Base-by-base conservation (phyloP, 2,113 vertebrate species). In the Reinhardtius hippoglossoides region DNA sequence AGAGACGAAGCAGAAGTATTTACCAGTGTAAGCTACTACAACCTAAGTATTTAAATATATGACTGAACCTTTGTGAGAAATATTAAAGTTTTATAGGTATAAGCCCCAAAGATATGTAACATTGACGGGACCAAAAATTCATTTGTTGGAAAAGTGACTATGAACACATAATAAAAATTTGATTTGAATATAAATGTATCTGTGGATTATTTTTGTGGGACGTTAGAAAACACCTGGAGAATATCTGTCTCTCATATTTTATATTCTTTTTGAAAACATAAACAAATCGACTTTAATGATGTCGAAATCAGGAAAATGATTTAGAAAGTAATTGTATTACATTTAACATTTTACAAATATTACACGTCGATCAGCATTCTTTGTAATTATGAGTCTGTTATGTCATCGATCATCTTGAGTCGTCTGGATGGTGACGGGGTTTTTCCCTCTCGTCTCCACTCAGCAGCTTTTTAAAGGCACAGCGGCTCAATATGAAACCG, bases 11-110 rank as follows among this genome's bases (percentile, higher is more conserved):
- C 31, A 31, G 31, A 52, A 54, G 20, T 20, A n/a, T 65, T 59
- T 72, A 1, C 48, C 40, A 61, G 20, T 55, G 59, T 74, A 68
- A 15, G 70, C 67, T 60, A 62, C 21, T 27, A 59, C 50, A 58
- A 69, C 35, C 24, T 69, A 16, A 73, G 69, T 61, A 66, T 87
- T 83, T 63, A 81, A 82, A 50, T 50, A 48, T 67, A 23, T 70
- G 27, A 81, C 24, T 69, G 21, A 67, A 68, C 9, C 14, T 73
- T 18, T 81, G 61, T 76, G 26, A 70, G 10, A 75, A 63, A 24
- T 52, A 60, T 78, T 69, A 54, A 69, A 58, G 27, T 56, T 78
- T 74, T 74, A 61, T 54, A 57, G 66, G 9, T 63, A 55, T 35
- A 61, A 73, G 16, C 62, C 56, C 56, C 42, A 83, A 83, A 72